Evolutionary conservation across 2,113 vertebrate species (phyloP), one percentile per base, ranked within the genome.

Genomic region (Tetraodon nigroviridis): DNA sequence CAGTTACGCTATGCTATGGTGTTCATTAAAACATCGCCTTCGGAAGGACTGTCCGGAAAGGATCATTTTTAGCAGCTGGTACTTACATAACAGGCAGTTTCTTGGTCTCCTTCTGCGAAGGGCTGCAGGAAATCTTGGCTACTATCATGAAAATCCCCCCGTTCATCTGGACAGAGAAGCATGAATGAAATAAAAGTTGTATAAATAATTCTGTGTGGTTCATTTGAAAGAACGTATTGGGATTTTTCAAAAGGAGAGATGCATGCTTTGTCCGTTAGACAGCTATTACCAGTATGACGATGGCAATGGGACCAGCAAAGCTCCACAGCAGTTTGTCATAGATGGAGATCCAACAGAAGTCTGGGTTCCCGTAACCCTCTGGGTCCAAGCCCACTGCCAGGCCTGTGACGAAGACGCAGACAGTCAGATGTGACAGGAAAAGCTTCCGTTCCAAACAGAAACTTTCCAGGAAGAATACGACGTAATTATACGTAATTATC

Each of bases 331-430:
- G 94, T 80, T 98, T 98, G 84, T 99, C 96, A 7, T 97, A 93
- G 82, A 98, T 90, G 15, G 97, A 99, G 83, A 99, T 95, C 97
- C 96, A 99, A 72, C 97, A 99, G 80, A 99, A 99, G 82, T 99
- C 97, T 0, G 96, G 95, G 88, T 98, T 99, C 42, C 97, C 97
- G 0, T 97, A 98, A 71, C 97, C 96, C 59, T 98, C 95, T 0
- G 97, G 97, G 81, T 99, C 95, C 78, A 99, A 81, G 55, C 97
- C 97, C 17, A 99, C 97, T 0, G 97, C 91, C 73, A 99, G 90
- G 51, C 96, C 97, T 98, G 80, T 45, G 70, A 61, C 3, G 0
- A 61, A 59, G 41, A 76, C 5, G 82, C 22, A 69, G 29, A 51
- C 3, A n/a, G 51, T 37, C 16, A 63, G 48, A 61, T 55, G 20